These are phyloP conservation scores for Callionymus lyra DNA, from an alignment of 2,113 vertebrate genomes.

Conservation along the genomic window DNA sequence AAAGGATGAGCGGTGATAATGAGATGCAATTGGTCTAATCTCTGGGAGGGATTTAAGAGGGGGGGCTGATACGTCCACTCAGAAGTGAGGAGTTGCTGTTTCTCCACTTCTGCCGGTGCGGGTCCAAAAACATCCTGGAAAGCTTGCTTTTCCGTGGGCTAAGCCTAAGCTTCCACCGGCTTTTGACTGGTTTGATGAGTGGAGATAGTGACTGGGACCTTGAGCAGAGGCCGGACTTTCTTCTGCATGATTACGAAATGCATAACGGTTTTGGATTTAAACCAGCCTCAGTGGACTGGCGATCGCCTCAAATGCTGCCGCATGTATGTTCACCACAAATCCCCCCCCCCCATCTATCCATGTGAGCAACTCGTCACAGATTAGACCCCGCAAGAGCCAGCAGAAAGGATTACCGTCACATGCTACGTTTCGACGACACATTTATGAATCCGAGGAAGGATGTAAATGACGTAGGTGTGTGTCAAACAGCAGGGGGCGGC, in stretches of 20 bases:
- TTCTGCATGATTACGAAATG: conserved; percentile 17
- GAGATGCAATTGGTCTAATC: conserved; percentile 54
- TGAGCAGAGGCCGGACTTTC: conserved; percentile 20
- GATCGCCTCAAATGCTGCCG: conserved; percentile 8
- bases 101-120: conserved; percentile 21
- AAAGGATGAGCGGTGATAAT: conserved; percentile 36
- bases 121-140: conserved; percentile 35
- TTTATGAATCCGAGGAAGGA: conserved; percentile 19
- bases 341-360: conserved; percentile 31
- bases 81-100: conserved; percentile 46
- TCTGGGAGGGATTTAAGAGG: conserved; percentile 49
- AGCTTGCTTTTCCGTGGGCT: conserved; percentile 43
- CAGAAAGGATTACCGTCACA: conserved; percentile 51
- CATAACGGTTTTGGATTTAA: conserved; percentile 24
- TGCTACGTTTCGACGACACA: conserved; percentile 28
- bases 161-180: conserved; percentile 34
- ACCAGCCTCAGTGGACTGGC: conserved; percentile 23
- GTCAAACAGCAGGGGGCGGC: conserved; percentile 29
- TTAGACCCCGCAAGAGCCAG: conserved; percentile 41
- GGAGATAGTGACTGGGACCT: conserved; percentile 15
- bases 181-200: conserved; percentile 31
- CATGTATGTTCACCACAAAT: conserved; percentile 36
- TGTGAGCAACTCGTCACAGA: conserved; percentile 39
- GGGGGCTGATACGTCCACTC: conserved; percentile 40
- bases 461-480: conserved; percentile 42